Conservation (phyloP, 2,888 invertebrate species). For the Tinea trinotella region DNA sequence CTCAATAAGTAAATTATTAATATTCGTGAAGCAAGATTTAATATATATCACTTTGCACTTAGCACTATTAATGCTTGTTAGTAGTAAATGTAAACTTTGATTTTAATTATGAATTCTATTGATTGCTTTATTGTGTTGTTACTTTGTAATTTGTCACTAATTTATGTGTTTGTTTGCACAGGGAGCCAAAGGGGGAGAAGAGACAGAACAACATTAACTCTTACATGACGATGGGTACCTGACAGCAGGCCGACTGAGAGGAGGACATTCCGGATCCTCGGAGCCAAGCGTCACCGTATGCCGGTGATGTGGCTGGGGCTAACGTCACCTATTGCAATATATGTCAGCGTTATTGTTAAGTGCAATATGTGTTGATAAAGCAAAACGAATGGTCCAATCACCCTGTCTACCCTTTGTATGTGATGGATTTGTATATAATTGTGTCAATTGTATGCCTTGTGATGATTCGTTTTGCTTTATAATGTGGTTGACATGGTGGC, state of each 20-base stretch:
- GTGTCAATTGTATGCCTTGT: neutral
- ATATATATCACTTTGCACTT: conserved; percentile 2
- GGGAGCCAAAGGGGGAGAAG: conserved; percentile 89
- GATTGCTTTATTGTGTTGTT: neutral
- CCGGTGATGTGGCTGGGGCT: conserved; percentile 38
- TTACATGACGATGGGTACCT: conserved; percentile 81
- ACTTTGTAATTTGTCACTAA: neutral
- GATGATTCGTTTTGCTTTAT: neutral
- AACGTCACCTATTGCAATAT: conserved; percentile 30
- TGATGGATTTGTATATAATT: conserved; percentile 13
- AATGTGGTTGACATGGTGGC: neutral
- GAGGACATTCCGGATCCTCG: conserved; percentile 60
- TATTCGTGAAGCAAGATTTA: neutral
- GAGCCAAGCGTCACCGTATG: conserved; percentile 43
- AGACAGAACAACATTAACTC: conserved; percentile 90
- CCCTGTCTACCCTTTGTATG: conserved; percentile 3
- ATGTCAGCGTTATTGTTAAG: conserved; percentile 35
- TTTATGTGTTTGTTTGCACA: conserved; percentile 34
- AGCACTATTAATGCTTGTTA: conserved; percentile 10
- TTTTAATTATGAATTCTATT: neutral
- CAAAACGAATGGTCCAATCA: neutral
- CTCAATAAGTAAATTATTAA: neutral
- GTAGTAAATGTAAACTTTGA: neutral
- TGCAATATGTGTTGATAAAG: neutral
- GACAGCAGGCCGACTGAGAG: conserved; percentile 75